Percentiles rank a stretch among this genome's conserved stretches.
These are phyloP conservation scores for Trichonephila clavata DNA, from an alignment of 1,140 invertebrate species.

Conservation along the genomic window DNA sequence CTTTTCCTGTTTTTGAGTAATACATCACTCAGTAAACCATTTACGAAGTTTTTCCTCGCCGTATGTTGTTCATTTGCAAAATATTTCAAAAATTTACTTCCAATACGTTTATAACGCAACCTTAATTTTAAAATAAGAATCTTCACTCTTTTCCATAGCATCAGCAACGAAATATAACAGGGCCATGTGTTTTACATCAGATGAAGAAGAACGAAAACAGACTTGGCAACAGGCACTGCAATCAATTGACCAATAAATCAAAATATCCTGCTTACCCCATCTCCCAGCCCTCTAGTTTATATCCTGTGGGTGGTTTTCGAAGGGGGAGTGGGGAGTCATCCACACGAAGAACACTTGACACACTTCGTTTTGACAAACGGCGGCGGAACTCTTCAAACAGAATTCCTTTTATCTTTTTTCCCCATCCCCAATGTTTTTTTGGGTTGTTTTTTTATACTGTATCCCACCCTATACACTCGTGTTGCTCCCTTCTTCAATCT, in stretches of 20 bases:
- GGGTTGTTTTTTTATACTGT: too few relatives aligned
- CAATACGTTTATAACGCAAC: background rate
- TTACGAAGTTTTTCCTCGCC: background rate
- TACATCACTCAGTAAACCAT: background rate
- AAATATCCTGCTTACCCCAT: background rate
- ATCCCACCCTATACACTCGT: background rate
- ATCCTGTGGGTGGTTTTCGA: background rate
- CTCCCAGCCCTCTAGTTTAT: background rate
- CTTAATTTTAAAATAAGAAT: background rate
- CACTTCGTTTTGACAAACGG: slow-evolving; percentile 66
- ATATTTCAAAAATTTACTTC: slow-evolving; percentile 5
- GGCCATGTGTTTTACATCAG: slow-evolving; percentile 59
- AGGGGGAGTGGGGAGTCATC: background rate
- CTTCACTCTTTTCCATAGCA: background rate
- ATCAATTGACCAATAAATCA: slow-evolving; percentile 74
- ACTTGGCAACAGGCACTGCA: slow-evolving; percentile 70
- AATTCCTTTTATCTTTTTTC: background rate
- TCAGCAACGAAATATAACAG: slow-evolving; percentile 24
- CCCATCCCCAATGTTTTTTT: background rate
- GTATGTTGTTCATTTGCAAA: background rate
- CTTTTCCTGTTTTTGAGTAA: background rate
- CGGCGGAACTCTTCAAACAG: slow-evolving; percentile 64
- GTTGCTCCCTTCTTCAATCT: background rate
- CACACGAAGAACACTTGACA: background rate
- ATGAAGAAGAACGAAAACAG: background rate